Percentiles rank a stretch among this genome's conserved stretches.
These are phyloP conservation scores for Hanleya hanleyi DNA, from an alignment of 2,888 invertebrate species.

Conservation along the genomic window DNA sequence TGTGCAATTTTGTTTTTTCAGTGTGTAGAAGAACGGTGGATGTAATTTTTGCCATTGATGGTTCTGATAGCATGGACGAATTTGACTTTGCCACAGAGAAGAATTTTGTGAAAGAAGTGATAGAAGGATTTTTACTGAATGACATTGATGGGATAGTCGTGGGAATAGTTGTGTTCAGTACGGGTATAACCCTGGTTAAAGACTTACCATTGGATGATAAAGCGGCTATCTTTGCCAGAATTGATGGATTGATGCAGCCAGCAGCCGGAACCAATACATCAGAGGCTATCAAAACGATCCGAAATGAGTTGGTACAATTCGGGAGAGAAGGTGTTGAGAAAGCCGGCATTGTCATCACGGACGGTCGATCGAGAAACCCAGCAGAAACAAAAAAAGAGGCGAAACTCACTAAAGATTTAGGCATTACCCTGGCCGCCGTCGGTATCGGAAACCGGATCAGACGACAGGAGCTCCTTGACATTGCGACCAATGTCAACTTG, in stretches of 20 bases:
- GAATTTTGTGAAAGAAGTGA: background rate
- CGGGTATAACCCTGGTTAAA: background rate
- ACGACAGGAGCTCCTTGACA: background rate
- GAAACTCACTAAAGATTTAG: background rate
- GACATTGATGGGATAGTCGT: background rate
- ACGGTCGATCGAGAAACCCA: background rate
- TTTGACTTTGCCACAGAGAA: background rate
- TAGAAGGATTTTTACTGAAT: background rate
- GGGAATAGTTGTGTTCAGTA: constrained; percentile 2
- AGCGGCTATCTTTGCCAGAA: background rate
- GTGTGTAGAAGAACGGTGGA: background rate
- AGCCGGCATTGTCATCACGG: background rate
- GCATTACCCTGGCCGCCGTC: background rate
- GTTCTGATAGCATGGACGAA: background rate
- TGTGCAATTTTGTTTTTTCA: background rate
- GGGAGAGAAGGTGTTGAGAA: background rate
- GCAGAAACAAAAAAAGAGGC: background rate
- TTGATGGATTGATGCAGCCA: background rate
- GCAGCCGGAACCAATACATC: background rate
- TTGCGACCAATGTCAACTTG: background rate
- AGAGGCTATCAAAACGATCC: background rate
- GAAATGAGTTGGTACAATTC: background rate
- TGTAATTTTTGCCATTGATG: constrained; percentile 7
- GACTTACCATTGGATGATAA: background rate
- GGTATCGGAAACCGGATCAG: background rate